These are phyloP conservation scores for Dynastes grantii DNA, from an alignment of 2,888 invertebrate genomes.

Conservation along the genomic window DNA sequence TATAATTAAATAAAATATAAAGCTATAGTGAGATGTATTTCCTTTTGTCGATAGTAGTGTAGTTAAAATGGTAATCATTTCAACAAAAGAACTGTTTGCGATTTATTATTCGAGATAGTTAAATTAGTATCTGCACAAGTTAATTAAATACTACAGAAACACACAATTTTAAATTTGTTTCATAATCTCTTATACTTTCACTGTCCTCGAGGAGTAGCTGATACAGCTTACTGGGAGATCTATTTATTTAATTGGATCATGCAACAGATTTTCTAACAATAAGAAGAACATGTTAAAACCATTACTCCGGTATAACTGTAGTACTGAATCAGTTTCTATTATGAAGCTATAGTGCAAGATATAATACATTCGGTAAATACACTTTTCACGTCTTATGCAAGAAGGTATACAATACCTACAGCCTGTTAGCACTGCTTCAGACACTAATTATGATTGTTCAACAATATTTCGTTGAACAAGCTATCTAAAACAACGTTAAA, in stretches of 20 bases:
- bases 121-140: background rate
- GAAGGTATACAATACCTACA: background rate
- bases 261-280: background rate
- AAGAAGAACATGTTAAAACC: too few relatives aligned
- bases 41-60: constrained; percentile 23
- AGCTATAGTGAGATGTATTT: constrained; percentile 40
- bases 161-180: too few relatives aligned
- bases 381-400: background rate
- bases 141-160: too few relatives aligned
- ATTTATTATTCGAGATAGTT: background rate
- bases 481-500: constrained; percentile 2
- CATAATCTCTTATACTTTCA: too few relatives aligned
- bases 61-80: background rate
- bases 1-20: background rate
- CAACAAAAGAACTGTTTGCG: background rate
- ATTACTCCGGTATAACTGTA: too few relatives aligned
- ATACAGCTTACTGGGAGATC: too few relatives aligned
- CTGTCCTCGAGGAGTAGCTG: too few relatives aligned
- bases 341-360: too few relatives aligned
- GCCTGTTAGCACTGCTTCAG: background rate
- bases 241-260: too few relatives aligned
- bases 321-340: too few relatives aligned
- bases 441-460: constrained; percentile 10
- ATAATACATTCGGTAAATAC: background rate
- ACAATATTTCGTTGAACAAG: background rate